phyloP scores from a whole-genome alignment of 1,140 invertebrate species.

The Babylonia areolata region DNA sequence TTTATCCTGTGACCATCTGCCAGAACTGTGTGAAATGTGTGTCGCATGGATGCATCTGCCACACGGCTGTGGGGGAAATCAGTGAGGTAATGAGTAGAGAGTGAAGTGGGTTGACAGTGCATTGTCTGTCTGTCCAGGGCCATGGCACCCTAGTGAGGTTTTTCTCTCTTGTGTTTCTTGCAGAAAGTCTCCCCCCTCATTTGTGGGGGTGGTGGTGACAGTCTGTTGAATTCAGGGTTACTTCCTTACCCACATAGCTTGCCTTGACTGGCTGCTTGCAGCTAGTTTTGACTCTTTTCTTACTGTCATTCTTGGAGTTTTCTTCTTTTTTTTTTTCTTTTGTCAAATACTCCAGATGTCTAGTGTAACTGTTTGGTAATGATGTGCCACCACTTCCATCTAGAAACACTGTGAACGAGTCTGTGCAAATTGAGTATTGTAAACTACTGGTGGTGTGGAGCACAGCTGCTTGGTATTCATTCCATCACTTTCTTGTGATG shows the following conservation, averaged over 20 bases:
- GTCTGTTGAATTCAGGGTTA: background rate
- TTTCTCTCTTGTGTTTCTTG: background rate
- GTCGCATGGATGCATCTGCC: background rate
- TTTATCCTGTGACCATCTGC: too few species aligned
- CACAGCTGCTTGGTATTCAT: slow-evolving; percentile 11
- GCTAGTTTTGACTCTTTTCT: background rate
- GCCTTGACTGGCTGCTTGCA: background rate
- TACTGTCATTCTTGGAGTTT: too few species aligned
- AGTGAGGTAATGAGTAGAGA: background rate
- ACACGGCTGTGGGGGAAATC: background rate
- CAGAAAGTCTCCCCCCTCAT: too few species aligned
- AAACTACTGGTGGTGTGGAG: background rate
- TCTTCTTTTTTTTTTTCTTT: too few species aligned
- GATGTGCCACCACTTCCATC: background rate
- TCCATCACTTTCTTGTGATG: background rate
- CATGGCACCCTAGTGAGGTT: background rate
- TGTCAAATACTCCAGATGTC: background rate
- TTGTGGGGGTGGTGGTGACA: too few species aligned
- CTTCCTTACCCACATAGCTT: background rate
- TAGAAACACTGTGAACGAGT: background rate
- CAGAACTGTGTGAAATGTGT: too few species aligned
- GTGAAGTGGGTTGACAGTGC: background rate
- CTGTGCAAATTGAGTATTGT: background rate
- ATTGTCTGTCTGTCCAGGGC: background rate
- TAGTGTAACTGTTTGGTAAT: background rate